Percentiles rank a stretch among this genome's conserved stretches.
phyloP scores from a whole-genome alignment of 2,113 vertebrate species.

The Gallinago paraguaiae region DNA sequence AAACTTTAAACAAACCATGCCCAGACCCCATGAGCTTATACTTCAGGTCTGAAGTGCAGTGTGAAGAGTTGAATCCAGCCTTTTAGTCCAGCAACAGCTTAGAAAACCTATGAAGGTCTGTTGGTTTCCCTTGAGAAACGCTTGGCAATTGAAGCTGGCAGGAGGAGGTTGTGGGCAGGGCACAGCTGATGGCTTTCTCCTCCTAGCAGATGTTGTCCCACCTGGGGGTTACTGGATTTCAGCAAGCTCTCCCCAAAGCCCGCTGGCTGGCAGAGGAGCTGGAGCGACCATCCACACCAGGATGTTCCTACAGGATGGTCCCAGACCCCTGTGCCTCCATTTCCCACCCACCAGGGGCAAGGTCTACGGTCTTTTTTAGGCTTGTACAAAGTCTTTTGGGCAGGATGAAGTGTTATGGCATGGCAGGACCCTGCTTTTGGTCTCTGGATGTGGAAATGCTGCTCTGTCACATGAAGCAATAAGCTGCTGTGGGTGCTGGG shows the following conservation, averaged over 20 bases:
- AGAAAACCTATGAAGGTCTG: background rate
- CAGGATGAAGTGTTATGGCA: background rate
- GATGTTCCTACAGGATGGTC: background rate
- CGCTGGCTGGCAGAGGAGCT: background rate
- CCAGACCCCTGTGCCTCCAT: background rate
- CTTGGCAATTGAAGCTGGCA: background rate
- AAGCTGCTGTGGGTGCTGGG: background rate
- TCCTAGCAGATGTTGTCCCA: background rate
- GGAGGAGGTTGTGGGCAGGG: background rate
- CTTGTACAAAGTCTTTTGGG: background rate
- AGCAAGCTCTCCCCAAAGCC: background rate
- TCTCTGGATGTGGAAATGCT: background rate
- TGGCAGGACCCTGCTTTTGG: background rate
- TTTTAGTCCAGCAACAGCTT: background rate
- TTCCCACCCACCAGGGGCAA: background rate
- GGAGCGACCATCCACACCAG: background rate
- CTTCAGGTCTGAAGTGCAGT: background rate
- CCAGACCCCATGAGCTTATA: background rate
- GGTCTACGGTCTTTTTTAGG: background rate
- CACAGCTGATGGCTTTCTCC: background rate
- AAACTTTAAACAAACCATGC: background rate
- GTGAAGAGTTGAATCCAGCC: background rate
- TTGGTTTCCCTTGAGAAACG: background rate
- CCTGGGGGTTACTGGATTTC: background rate
- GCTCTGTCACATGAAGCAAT: accelerated